These are phyloP conservation scores for Cladorhizidae sp. DNA, from an alignment of 37 sponge, comb jelly and placozoan genomes.

Conservation along the genomic window DNA sequence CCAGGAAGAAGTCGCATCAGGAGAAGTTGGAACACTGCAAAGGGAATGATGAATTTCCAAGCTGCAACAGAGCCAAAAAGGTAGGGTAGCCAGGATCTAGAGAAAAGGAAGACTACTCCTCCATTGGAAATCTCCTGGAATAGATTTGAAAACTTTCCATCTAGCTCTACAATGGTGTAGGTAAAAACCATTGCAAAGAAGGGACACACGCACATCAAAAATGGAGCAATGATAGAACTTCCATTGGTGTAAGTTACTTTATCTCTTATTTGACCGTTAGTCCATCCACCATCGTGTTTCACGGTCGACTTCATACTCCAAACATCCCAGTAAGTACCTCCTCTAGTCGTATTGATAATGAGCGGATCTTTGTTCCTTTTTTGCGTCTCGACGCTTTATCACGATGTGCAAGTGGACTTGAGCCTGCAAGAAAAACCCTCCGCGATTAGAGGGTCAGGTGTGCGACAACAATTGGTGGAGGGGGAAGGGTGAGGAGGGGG, in stretches of 20 bases:
- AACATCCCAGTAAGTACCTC: no score
- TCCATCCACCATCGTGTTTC: background rate
- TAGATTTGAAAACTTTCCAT: conserved; percentile 36
- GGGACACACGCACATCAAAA: conserved; percentile 56
- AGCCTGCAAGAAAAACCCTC: no score
- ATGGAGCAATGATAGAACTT: conserved; percentile 34
- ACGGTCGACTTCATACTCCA: background rate
- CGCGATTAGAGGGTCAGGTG: no score
- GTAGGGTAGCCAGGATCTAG: conserved; percentile 11
- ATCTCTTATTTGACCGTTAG: background rate
- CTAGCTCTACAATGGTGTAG: conserved; percentile 56
- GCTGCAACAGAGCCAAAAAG: conserved; percentile 50
- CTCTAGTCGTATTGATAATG: no score
- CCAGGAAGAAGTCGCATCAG: conserved; percentile 71
- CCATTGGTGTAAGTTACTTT: conserved; percentile 36
- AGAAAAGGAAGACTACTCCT: background rate
- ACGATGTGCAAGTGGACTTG: no score
- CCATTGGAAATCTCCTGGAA: conserved; percentile 4
- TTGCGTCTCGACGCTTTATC: no score
- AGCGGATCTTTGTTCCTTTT: no score
- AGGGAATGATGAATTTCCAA: conserved; percentile 49
- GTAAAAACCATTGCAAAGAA: conserved; percentile 61
- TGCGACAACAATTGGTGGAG: no score
- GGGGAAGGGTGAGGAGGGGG: no score
- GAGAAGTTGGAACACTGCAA: conserved; percentile 51